Conservation (phyloP, 1,140 invertebrate genomes). For the Thalassaphorura encarpata region DNA sequence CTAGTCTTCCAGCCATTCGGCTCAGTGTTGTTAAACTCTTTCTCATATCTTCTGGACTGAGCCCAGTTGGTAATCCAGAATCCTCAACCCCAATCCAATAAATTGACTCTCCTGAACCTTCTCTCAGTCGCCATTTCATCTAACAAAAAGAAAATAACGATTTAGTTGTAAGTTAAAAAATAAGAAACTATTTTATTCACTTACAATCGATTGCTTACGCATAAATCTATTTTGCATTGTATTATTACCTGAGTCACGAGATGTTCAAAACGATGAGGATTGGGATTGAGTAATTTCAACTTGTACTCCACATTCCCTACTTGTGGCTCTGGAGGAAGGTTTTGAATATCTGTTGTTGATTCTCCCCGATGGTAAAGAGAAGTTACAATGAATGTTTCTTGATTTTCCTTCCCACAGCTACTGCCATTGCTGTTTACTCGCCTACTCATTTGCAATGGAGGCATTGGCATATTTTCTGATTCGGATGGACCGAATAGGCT, state of each 20-base stretch:
- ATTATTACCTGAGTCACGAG: constrained; percentile 65
- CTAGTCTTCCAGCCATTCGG: constrained; percentile 72
- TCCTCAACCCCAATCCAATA: constrained; percentile 93
- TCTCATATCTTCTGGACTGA: constrained; percentile 66
- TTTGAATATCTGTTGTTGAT: too few species aligned
- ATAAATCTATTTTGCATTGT: neutral
- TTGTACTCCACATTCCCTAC: constrained; percentile 90
- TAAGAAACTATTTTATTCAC: too few species aligned
- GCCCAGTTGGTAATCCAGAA: constrained; percentile 71
- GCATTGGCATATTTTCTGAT: constrained; percentile 17
- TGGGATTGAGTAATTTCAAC: constrained; percentile 73
- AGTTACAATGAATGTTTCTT: too few species aligned
- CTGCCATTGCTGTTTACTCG: neutral
- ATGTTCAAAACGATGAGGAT: constrained; percentile 73
- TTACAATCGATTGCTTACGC: too few species aligned
- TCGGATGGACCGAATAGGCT: constrained; percentile 60
- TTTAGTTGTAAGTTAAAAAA: neutral
- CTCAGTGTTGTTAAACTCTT: constrained; percentile 69
- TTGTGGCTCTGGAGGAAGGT: constrained; percentile 76
- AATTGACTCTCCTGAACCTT: constrained; percentile 85
- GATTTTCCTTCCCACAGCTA: neutral
- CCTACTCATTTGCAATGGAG: neutral
- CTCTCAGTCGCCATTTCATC: constrained; percentile 79
- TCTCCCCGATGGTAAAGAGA: too few species aligned
- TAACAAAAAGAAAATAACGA: constrained; percentile 34